Conservation (phyloP, 1,140 invertebrate species). For the Halictus rubicundus region DNA sequence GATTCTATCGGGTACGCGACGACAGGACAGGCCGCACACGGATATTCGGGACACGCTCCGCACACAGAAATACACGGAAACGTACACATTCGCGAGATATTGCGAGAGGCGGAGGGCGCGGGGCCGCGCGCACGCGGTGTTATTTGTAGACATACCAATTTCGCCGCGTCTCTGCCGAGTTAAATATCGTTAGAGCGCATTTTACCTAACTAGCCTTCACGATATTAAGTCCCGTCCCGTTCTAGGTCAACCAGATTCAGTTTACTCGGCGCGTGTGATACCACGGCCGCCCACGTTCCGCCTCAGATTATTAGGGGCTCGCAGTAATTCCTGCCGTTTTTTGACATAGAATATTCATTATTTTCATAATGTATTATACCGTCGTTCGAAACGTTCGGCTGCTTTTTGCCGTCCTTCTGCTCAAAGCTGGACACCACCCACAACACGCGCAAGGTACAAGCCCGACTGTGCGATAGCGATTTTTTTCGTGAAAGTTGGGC, state of each 20-base stretch:
- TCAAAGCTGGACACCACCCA: too few species aligned
- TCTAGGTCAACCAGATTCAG: conserved; percentile 33
- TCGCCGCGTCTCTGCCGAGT: neutral
- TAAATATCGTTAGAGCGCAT: conserved; percentile 12
- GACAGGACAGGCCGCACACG: too few species aligned
- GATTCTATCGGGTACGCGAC: too few species aligned
- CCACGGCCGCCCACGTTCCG: conserved; percentile 19
- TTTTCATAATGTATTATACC: too few species aligned
- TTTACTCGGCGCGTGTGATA: conserved; percentile 21
- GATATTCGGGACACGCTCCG: neutral
- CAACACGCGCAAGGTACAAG: too few species aligned
- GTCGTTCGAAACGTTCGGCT: too few species aligned
- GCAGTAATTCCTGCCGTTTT: neutral
- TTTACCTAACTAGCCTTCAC: conserved; percentile 8
- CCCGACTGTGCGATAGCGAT: too few species aligned
- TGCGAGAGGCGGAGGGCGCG: too few species aligned
- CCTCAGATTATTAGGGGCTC: neutral
- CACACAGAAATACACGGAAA: neutral
- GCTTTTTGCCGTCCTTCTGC: too few species aligned
- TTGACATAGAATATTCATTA: too few species aligned
- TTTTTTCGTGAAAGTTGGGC: too few species aligned
- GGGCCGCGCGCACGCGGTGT: neutral
- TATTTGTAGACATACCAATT: conserved; percentile 2
- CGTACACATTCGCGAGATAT: too few species aligned
- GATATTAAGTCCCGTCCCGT: conserved; percentile 22